Conservation (phyloP, 2,113 vertebrate species). For the Perca schrenkii region DNA sequence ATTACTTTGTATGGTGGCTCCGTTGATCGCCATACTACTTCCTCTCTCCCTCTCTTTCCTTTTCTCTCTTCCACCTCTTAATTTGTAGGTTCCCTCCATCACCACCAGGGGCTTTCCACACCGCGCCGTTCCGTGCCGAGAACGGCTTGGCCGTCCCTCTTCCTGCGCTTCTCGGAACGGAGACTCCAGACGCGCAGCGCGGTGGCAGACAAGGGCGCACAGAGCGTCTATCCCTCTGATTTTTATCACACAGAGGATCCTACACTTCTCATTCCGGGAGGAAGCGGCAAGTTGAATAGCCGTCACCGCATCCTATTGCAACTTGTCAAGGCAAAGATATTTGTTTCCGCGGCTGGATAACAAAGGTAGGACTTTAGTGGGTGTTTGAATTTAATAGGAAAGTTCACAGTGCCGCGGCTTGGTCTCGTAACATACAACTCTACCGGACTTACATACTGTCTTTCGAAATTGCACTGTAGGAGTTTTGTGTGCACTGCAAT, state of each 20-base stretch:
- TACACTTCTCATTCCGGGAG: conserved; percentile 61
- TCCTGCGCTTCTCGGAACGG: conserved; percentile 55
- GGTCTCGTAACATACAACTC: conserved; percentile 19
- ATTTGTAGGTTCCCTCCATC: conserved; percentile 68
- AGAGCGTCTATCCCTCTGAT: conserved; percentile 42
- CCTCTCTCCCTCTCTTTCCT: conserved; percentile 1
- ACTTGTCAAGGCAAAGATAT: conserved; percentile 49
- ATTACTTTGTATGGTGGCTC: conserved; percentile 18
- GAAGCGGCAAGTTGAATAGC: conserved; percentile 60
- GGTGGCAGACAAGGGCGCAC: conserved; percentile 61
- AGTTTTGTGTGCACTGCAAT: conserved; percentile 4
- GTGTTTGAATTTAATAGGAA: conserved; percentile 52
- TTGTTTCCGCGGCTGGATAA: conserved; percentile 21
- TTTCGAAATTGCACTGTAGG: neutral
- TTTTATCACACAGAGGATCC: conserved; percentile 67
- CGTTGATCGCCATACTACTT: neutral
- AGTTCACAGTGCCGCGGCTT: conserved; percentile 56
- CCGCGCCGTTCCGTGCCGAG: conserved; percentile 49
- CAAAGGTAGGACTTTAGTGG: conserved; percentile 73
- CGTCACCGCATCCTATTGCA: conserved; percentile 43
- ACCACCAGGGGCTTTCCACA: conserved; percentile 83
- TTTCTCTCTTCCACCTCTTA: conserved; percentile 30
- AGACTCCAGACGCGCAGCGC: conserved; percentile 72
- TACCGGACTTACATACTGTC: neutral
- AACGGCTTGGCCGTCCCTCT: conserved; percentile 40